Base-by-base conservation (phyloP, 2,113 vertebrate species). In the Sceloporus undulatus region DNA sequence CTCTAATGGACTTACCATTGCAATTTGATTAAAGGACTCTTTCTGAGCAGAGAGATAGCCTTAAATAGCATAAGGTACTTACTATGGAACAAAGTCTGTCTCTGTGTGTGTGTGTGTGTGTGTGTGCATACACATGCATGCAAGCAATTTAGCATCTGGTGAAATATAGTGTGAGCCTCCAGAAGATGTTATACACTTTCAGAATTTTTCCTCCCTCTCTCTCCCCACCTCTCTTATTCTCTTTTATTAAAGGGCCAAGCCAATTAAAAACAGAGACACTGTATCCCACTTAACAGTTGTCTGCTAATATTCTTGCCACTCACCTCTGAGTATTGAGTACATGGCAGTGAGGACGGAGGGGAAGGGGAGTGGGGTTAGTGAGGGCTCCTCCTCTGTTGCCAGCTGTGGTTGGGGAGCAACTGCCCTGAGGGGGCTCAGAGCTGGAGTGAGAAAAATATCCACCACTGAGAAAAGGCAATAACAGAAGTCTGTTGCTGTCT, bases 401-500 rank as follows among this genome's bases (percentile, higher is more conserved):
- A 96, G 96, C 96, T 96, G 96, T 29, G 88, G 92, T 82, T 93
- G 93, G 96, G 96, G 95, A 96, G 95, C 94, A 95, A 95, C 95
- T 95, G 94, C 96, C 95, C 97, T 96, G 93, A 91, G 95, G 97
- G 92, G 95, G 92, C 91, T 94, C 92, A 25, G 1, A 95, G 92
- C 87, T 94, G 94, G 90, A 65, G 90, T 91, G 42, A 78, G 88
- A 89, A 95, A 94, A 89, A 96, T 93, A 96, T 89, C 93, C 94
- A 95, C 94, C 75, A 16, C 94, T 86, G 93, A 97, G 95, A 93
- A 97, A 97, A 97, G 97, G 96, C 95, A 97, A 97, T 97, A 97
- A 97, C 95, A 96, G 95, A 94, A 97, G 95, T 96, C 95, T 96
- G 95, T 96, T 93, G 95, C 96, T 97, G 96, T 97, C 97, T 96